Conservation (phyloP, 1,140 invertebrate species). For the Euura saliciscinereae region DNA sequence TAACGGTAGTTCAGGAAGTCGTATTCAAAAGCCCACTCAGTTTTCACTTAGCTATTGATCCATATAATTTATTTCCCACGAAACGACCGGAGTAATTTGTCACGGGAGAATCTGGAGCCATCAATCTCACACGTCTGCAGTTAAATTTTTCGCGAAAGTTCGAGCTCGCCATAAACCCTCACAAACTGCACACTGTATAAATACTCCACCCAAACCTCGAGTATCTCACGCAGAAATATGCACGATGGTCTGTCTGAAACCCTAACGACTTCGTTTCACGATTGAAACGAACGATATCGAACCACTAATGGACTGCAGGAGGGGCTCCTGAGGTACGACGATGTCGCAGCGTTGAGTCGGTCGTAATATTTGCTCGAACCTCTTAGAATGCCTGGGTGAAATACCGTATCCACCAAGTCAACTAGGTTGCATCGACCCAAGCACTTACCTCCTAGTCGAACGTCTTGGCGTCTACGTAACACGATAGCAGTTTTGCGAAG, state of each 20-base stretch:
- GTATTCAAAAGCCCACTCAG: no score
- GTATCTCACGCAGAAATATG: not conserved
- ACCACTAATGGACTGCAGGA: not conserved
- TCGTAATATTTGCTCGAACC: not conserved
- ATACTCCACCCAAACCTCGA: not conserved
- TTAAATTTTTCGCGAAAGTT: not conserved
- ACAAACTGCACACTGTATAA: not conserved
- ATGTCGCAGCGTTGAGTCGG: not conserved
- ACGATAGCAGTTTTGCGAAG: not conserved
- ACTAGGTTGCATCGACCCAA: not conserved
- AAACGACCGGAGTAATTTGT: not conserved
- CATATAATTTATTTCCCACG: not conserved
- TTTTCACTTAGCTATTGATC: no score
- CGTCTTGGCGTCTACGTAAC: conserved; percentile 1
- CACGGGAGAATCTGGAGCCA: not conserved
- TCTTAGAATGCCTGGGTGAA: not conserved
- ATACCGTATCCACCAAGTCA: not conserved
- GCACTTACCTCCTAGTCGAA: conserved; percentile 2
- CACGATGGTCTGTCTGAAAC: not conserved
- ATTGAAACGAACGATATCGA: not conserved
- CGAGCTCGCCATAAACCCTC: not conserved
- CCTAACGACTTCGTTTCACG: not conserved
- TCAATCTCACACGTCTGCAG: not conserved
- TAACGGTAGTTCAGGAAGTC: no score
- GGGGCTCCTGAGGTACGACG: not conserved